Base-by-base conservation (phyloP, 2,113 vertebrate species). In the Amblyopsis rosae region DNA sequence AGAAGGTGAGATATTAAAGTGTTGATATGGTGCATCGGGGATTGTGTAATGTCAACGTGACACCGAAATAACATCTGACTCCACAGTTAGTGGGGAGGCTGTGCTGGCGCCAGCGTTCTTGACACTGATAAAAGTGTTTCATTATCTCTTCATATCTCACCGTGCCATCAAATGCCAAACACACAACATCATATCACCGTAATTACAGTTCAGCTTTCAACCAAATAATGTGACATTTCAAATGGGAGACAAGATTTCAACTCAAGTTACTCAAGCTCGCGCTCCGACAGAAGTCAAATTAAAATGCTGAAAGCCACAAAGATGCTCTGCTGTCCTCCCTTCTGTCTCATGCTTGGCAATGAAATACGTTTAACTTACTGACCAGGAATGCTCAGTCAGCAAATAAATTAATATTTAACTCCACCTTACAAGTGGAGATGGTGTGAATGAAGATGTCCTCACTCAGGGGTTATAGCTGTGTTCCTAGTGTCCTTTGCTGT, bases 71-170 rank as follows among this genome's bases (percentile, higher is more conserved):
- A 8, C 5, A 41, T 5, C 35, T 7, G 35, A 41, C 35, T 41
- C 35, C 35, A 41, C 35, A 41, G 26, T 26, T 26, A 26, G 26
- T 26, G 35, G 35, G 35, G 7, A 41, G 35, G 35, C 35, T 41
- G 35, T 41, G 35, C 32, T 71, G 73, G 63, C 77, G 71, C 33
- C 3, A 2, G 9, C 6, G 12, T 62, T 62, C 63, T 11, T 8
- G 10, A 6, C 35, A 41, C 35, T 41, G 15, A 51, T 51, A n/a
- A 51, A 26, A 51, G 12, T 51, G 12, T 13, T 51, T 51, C 15
- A 51, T 51, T 41, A 51, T 9, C 19, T 26, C 12, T 26, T 26
- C 55, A 19, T 57, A 26, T 57, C 55, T 57, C 3, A 60, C 15
- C 17, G 50, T 65, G 13, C 49, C 49, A n/a, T 45, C 50, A 48